Evolutionary conservation across 2,113 vertebrate genomes (phyloP).

Genomic region (Elephas maximus): DNA sequence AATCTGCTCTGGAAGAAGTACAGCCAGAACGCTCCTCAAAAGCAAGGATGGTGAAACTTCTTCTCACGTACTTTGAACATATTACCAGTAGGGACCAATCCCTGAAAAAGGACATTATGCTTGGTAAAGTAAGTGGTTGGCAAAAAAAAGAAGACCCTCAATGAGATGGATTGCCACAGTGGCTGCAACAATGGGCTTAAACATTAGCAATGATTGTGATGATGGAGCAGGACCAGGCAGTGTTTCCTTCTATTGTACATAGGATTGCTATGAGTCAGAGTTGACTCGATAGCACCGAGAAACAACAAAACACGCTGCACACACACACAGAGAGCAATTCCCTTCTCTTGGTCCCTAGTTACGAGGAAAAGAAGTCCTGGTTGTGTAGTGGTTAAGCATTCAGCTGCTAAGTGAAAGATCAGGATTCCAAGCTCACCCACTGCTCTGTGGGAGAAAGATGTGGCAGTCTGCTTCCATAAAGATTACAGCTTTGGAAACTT

Average conservation of each 20-base stretch:
- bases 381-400: not conserved
- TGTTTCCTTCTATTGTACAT: no score
- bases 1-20: no score
- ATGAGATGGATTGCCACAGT: not conserved
- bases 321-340: not conserved
- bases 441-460: not conserved
- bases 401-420: not conserved
- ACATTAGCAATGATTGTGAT: not conserved
- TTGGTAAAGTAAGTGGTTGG: no score
- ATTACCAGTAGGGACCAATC: no score
- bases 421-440: not conserved
- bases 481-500: not conserved
- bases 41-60: no score
- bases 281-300: not conserved
- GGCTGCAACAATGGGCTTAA: not conserved
- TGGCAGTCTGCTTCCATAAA: not conserved
- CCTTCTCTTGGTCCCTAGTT: not conserved
- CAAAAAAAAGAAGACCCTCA: not conserved
- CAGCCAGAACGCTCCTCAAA: no score
- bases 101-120: no score
- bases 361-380: not conserved
- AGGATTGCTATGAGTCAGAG: no score
- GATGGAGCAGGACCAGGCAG: not conserved
- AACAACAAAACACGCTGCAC: not conserved
- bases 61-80: no score